Evolutionary conservation across 2,888 invertebrate species (phyloP).

Genomic region (Drosophila austrosaltans): DNA sequence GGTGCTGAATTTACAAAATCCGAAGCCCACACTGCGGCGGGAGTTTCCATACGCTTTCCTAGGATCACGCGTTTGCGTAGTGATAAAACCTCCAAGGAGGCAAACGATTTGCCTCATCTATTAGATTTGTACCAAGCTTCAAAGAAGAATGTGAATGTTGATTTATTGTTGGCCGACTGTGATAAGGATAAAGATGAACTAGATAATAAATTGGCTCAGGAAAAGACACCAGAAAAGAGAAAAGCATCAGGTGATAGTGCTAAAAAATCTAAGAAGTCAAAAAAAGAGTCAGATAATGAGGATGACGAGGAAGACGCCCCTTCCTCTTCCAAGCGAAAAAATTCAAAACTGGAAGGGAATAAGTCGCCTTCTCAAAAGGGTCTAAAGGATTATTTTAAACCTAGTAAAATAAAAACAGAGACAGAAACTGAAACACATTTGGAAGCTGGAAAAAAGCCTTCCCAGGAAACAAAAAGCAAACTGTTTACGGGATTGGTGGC

Average conservation of each 20-base stretch:
- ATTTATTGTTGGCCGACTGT: conserved; percentile 76
- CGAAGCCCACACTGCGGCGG: conserved; percentile 94
- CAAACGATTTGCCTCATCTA: conserved; percentile 91
- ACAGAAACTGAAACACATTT: neutral
- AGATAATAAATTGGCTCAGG: conserved; percentile 58
- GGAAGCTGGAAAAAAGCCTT: neutral
- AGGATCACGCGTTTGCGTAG: conserved; percentile 91
- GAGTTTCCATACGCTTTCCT: conserved; percentile 97
- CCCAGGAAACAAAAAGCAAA: conserved; percentile 34
- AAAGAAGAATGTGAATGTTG: conserved; percentile 83
- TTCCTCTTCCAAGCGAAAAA: conserved; percentile 39
- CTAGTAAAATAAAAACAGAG: conserved; percentile 31
- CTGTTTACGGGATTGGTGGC: conserved; percentile 68
- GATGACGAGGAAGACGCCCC: conserved; percentile 16
- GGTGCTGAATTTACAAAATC: conserved; percentile 91
- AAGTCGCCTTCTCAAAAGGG: conserved; percentile 35
- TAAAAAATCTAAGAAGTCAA: conserved; percentile 46
- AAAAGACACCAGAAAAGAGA: conserved; percentile 64
- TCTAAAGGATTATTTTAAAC: conserved; percentile 50
- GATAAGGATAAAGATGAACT: conserved; percentile 43
- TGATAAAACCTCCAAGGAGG: conserved; percentile 93
- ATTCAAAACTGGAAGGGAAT: conserved; percentile 30
- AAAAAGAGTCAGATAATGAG: conserved; percentile 36
- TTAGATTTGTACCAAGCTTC: conserved; percentile 88
- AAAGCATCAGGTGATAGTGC: conserved; percentile 21